A percentile compares a stretch with the other conserved stretches of the same genome.
These are phyloP conservation scores for Notothenia rossii DNA, from an alignment of 2,113 vertebrate genomes.

Conservation along the genomic window DNA sequence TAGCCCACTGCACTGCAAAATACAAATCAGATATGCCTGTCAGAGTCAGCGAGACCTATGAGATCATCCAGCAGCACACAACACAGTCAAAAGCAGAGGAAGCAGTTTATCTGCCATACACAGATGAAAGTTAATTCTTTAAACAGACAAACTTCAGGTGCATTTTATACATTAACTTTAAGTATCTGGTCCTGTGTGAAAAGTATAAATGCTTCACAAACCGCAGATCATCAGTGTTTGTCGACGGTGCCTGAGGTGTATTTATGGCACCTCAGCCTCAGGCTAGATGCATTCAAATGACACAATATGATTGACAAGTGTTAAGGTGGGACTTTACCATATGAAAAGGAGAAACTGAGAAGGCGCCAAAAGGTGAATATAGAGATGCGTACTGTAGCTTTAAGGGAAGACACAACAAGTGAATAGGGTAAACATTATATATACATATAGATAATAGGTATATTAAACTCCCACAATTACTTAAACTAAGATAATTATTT, in stretches of 20 bases:
- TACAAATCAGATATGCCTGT: slow-evolving; percentile 57
- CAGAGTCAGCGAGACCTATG: slow-evolving; percentile 40
- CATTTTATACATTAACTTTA: neutral
- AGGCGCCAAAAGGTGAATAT: slow-evolving; percentile 29
- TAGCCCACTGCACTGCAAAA: slow-evolving; percentile 45
- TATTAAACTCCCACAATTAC: too few species aligned
- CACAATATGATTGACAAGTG: slow-evolving; percentile 46
- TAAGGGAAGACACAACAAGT: too few species aligned
- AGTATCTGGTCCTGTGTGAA: neutral
- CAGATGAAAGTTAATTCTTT: slow-evolving; percentile 22
- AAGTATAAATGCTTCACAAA: slow-evolving; percentile 17
- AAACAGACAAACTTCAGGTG: neutral
- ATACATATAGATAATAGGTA: too few species aligned
- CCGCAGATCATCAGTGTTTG: slow-evolving; percentile 14
- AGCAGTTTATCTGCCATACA: slow-evolving; percentile 14
- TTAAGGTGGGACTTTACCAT: slow-evolving; percentile 39
- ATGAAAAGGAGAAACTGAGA: slow-evolving; percentile 15
- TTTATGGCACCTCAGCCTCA: slow-evolving; percentile 45
- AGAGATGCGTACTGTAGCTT: neutral
- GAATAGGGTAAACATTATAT: too few species aligned
- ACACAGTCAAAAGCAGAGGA: slow-evolving; percentile 9
- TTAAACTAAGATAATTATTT: too few species aligned
- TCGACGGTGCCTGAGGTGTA: slow-evolving; percentile 13
- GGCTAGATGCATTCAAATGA: slow-evolving; percentile 44
- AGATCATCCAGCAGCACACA: slow-evolving; percentile 33